These are phyloP conservation scores for Chrosomus eos DNA, from an alignment of 2,797 vertebrate species.

Conservation along the genomic window DNA sequence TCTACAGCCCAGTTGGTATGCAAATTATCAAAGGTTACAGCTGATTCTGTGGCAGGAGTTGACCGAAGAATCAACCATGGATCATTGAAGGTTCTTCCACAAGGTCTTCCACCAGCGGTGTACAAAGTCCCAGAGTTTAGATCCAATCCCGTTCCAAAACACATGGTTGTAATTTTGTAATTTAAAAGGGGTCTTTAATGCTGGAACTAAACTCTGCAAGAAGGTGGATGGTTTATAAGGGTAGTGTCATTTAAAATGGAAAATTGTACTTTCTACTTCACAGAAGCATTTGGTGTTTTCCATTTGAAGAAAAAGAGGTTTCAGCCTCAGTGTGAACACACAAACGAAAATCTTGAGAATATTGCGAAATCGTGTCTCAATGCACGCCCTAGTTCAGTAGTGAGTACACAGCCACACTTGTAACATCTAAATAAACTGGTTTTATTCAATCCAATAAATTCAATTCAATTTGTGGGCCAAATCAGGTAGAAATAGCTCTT, in stretches of 20 bases:
- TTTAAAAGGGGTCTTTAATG: not conserved
- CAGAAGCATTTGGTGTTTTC: not conserved
- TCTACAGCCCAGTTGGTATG: not conserved
- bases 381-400: not conserved
- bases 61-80: not conserved
- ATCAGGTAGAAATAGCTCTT: not conserved
- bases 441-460: not conserved
- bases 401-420: not conserved
- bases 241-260: not conserved
- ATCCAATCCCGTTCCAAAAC: not conserved
- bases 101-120: not conserved
- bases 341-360: no score
- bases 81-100: not conserved
- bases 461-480: no score
- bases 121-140: not conserved
- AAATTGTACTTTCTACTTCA: not conserved
- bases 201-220: not conserved
- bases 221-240: not conserved
- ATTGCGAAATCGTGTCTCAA: not conserved
- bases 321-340: not conserved
- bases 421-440: not conserved
- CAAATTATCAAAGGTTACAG: not conserved
- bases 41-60: not conserved
- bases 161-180: constrained; percentile 12
- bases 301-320: not conserved